A percentile compares a stretch with the other conserved stretches of the same genome.
These are phyloP conservation scores for Julus scandinavius DNA, from an alignment of 2,888 invertebrate genomes.

Conservation along the genomic window DNA sequence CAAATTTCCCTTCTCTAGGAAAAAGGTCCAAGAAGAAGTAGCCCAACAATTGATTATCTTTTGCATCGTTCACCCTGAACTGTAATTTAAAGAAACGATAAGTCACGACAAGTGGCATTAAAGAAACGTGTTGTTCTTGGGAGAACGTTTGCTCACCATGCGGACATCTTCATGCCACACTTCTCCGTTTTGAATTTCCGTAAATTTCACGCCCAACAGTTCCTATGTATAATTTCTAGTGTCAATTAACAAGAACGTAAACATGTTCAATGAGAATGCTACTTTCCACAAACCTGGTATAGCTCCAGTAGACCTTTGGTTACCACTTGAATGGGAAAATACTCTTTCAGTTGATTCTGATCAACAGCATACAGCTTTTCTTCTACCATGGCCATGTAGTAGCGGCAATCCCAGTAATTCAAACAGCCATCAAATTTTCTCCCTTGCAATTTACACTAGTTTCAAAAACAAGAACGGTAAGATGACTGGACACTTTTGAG, in stretches of 20 bases:
- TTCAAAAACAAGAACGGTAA: background rate
- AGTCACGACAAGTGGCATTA: background rate
- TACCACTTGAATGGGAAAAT: conserved; percentile 69
- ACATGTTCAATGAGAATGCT: background rate
- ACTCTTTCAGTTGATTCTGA: conserved; percentile 67
- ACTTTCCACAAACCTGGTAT: conserved; percentile 65
- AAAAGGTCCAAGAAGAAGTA: conserved; percentile 69
- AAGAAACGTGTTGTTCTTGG: background rate
- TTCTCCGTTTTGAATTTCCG: conserved; percentile 64
- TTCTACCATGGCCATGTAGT: conserved; percentile 67
- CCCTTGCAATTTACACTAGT: conserved; percentile 66
- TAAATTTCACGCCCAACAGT: conserved; percentile 66
- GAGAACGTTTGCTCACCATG: conserved; percentile 63
- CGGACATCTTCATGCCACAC: conserved; percentile 68
- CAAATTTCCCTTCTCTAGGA: conserved; percentile 69
- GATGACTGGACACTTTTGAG: background rate
- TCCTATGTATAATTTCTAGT: conserved; percentile 61
- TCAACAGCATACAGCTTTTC: conserved; percentile 68
- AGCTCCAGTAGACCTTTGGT: conserved; percentile 68
- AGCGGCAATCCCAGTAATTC: conserved; percentile 68
- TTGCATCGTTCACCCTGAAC: conserved; percentile 67
- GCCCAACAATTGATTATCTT: conserved; percentile 65
- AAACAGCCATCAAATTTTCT: conserved; percentile 66
- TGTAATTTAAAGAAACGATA: conserved; percentile 59
- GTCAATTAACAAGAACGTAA: background rate